Base-by-base conservation (phyloP, 2,113 vertebrate species). In the Nycticryphes semicollaris region DNA sequence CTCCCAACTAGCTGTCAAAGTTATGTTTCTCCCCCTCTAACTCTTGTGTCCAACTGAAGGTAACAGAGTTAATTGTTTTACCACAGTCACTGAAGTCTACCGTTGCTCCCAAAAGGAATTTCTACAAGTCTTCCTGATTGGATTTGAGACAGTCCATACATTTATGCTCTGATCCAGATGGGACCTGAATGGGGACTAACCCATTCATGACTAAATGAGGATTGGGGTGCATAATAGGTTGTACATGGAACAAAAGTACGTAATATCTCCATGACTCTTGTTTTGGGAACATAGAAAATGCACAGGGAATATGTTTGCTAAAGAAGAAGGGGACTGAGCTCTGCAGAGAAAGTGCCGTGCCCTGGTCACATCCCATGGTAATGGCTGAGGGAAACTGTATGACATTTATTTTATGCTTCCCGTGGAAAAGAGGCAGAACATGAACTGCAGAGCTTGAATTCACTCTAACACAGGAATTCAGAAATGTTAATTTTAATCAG, bases 401-500 rank as follows among this genome's bases (percentile, higher is more conserved):
- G 80, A 87, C 84, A 94, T 91, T 79, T 92, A 45, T 83, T 59
- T 78, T 39, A 37, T 37, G 54, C 25, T 78, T 85, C 57, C 75
- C 17, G 1, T 37, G 45, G 51, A 95, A 84, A 86, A 87, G 41
- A 89, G 51, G 63, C 57, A 84, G 83, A 76, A 83, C 6, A 1
- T 24, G 51, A 87, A 82, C 47, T 41, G 51, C n/a, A 53, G 31
- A 50, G n/a, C 53, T 51, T 67, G 12, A 91, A 79, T 81, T 74
- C 30, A 35, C 53, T 74, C 66, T 54, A 85, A 59, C 1, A 4
- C 14, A 72, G 41, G 57, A 94, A 83, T 94, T 97, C 43, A 78
- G 54, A 96, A 97, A 95, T 60, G 89, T 74, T 96, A 74, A 92
- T 96, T 87, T 97, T 90, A 94, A 96, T 90, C 41, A 64, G 93